These are phyloP conservation scores for Tineola bisselliella DNA, from an alignment of 2,888 invertebrate species.

Conservation along the genomic window DNA sequence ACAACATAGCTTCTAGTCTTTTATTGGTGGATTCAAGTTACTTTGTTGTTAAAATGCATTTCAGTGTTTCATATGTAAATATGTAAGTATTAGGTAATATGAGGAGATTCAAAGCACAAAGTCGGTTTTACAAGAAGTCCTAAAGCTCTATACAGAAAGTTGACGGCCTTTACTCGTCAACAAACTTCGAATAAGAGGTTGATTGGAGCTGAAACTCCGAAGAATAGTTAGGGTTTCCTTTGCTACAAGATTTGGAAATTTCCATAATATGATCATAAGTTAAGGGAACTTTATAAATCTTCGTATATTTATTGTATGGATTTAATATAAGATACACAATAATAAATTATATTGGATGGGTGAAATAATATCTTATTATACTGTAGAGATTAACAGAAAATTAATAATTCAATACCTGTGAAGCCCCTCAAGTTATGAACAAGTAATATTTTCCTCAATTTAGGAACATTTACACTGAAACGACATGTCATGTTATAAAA, in stretches of 20 bases:
- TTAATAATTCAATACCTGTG: neutral
- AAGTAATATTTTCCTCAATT: neutral
- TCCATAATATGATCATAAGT: slow-evolving; percentile 33
- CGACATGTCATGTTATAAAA: slow-evolving; percentile 1
- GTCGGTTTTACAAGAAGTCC: slow-evolving; percentile 6
- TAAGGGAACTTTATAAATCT: slow-evolving; percentile 26
- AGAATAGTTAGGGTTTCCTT: slow-evolving; percentile 33
- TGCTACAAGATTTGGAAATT: slow-evolving; percentile 30
- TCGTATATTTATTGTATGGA: slow-evolving; percentile 15
- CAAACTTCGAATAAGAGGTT: slow-evolving; percentile 23
- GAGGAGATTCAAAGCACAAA: neutral
- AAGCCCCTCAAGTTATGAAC: no score
- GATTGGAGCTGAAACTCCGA: slow-evolving; percentile 33
- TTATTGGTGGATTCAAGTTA: neutral
- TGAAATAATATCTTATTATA: neutral
- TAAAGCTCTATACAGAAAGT: neutral
- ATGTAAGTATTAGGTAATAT: neutral
- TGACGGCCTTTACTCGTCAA: neutral
- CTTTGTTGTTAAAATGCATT: neutral
- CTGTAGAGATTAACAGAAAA: neutral
- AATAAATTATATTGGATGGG: neutral
- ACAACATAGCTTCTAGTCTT: neutral
- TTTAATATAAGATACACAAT: neutral
- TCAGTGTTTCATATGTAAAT: neutral
- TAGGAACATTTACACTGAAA: neutral